phyloP scores from a whole-genome alignment of 2,888 invertebrate species.

The Leucozona laternaria region DNA sequence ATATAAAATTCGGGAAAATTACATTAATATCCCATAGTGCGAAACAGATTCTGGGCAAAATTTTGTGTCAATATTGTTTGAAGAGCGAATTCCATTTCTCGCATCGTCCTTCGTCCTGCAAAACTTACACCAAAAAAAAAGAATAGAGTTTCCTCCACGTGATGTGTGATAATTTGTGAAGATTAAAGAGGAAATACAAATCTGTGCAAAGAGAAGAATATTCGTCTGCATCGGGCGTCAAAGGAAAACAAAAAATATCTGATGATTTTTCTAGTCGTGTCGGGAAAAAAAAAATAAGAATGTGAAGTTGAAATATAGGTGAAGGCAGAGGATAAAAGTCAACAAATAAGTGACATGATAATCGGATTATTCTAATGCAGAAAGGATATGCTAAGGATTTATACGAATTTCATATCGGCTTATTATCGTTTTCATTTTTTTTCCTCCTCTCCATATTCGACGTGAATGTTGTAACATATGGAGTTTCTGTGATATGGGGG shows the following conservation, averaged over 20 bases:
- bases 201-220: slow-evolving; percentile 38
- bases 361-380: slow-evolving; percentile 72
- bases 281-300: neutral
- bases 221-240: neutral
- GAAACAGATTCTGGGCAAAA: slow-evolving; percentile 37
- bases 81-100: slow-evolving; percentile 29
- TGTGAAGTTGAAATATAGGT: slow-evolving; percentile 18
- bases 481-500: slow-evolving; percentile 1
- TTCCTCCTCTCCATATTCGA: neutral
- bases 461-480: slow-evolving; percentile 41
- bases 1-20: slow-evolving; percentile 25
- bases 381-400: slow-evolving; percentile 66
- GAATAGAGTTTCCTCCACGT: slow-evolving; percentile 46
- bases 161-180: slow-evolving; percentile 69
- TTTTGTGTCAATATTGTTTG: slow-evolving; percentile 69
- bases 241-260: slow-evolving; percentile 25
- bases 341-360: slow-evolving; percentile 66
- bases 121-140: slow-evolving; percentile 6
- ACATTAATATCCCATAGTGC: slow-evolving; percentile 5
- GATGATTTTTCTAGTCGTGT: slow-evolving; percentile 17
- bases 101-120: slow-evolving; percentile 5
- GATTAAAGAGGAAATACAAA: slow-evolving; percentile 58
- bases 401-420: slow-evolving; percentile 42
- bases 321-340: slow-evolving; percentile 62
- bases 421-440: slow-evolving; percentile 11